Base-by-base conservation (phyloP, 1,140 invertebrate genomes). In the Littorina saxatilis region DNA sequence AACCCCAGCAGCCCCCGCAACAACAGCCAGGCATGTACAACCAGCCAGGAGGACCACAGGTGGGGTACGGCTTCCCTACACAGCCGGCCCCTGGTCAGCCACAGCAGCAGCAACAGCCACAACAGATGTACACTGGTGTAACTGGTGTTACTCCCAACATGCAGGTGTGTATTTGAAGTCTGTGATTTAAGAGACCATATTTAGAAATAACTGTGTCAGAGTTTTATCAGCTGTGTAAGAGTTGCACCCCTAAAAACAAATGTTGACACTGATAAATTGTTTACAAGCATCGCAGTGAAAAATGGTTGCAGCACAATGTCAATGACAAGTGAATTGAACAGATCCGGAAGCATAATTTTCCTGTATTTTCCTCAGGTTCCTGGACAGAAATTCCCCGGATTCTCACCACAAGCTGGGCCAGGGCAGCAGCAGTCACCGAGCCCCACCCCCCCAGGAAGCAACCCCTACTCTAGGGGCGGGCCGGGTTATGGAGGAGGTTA, bases 391-490 rank as follows among this genome's bases (percentile, higher is more conserved):
- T 68, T 39, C 17, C 66, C 66, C 17, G 37, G 66, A 3, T 68
- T 39, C 35, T 20, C 66, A 5, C 27, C 66, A 35, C 82, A 72
- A 27, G 55, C 73, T 5, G 47, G 52, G n/a, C 72, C 80, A 3
- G 32, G 32, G 35, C 79, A 81, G 52, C 73, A 55, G 37, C 73
- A 79, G 39, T 70, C 47, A 37, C 17, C 80, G n/a, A 39, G 43
- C 27, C 74, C 78, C 70, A 77, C 23, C 77, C 61, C 68, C 52
- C 61, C 68, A 27, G 79, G 81, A 43, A 47, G 79, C 20, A 88
- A 88, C 81, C 87, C 87, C 40, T 88, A 85, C 76, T 79, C 84
- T 27, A 20, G 87, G 58, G 85, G 84, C 17, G n/a, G n/a, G n/a
- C 83, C 76, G n/a, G 83, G 83, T 29, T 85, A 85, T 76, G 73